Evolutionary conservation across 1,140 invertebrate species (phyloP), one percentile per base, ranked within the genome.

Genomic region (Cephus cinctus): DNA sequence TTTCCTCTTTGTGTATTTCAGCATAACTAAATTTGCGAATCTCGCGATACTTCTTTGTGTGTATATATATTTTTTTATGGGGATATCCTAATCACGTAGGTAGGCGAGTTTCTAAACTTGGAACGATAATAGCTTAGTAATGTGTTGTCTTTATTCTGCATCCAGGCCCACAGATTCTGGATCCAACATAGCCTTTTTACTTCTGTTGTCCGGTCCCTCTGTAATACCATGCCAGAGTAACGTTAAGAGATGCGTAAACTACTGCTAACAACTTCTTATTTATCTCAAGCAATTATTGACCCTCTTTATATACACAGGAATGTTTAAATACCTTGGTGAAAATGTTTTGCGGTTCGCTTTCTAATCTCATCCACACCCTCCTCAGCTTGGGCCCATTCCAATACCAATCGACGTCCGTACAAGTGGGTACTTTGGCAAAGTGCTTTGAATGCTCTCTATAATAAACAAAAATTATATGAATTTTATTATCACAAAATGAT

Each of bases 381-480:
- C 23, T 86, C 86, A n/a, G 84, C 80, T 27, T 88, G 82, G 0
- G 96, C 96, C 97, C 97, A 99, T 80, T 99, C 96, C 14, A 99
- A 76, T 0, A 98, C 94, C 52, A 99, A 77, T 30, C 96, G 81
- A 57, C 97, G 80, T 3, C 96, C 96, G 70, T 96, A 98, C 71
- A 99, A 88, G 83, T 99, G 97, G 52, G 97, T 98, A 61, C 94
- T 98, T 70, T 94, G 91, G 58, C 87, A 88, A 0, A 99, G 65
- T 0, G 95, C 86, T 54, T 96, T 88, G 77, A 98, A 96, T 0
- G 96, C 96, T 69, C 83, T 83, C 89, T 94, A 67, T 32, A 80
- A 81, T 48, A 44, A 50, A 54, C 52, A 46, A 39, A 3, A 47
- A 39, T n/a, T n/a, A n/a, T n/a, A n/a, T n/a, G n/a, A n/a, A n/a